Conservation (phyloP, 2,797 vertebrate species). For the Acrossocheilus wenchowensis region DNA sequence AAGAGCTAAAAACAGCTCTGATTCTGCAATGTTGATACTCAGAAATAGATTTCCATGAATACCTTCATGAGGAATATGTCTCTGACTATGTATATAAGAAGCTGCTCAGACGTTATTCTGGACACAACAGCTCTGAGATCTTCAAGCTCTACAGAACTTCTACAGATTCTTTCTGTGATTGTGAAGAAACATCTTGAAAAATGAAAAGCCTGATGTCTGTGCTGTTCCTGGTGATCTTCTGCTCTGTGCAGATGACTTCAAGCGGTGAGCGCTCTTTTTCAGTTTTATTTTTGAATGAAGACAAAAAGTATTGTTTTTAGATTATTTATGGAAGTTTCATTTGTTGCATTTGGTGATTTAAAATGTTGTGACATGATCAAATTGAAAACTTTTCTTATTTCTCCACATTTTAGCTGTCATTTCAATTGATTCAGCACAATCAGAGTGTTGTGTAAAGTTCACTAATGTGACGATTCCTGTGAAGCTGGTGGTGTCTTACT, state of each 20-base stretch:
- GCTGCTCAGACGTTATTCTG: background rate
- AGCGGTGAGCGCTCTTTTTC: slow-evolving; percentile 5
- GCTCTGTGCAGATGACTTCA: slow-evolving; percentile 16
- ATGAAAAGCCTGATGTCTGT: slow-evolving; percentile 37
- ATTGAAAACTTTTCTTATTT: background rate
- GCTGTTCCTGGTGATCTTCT: slow-evolving; percentile 43
- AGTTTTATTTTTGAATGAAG: background rate
- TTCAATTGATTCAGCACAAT: rapidly evolving
- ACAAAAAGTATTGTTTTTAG: background rate
- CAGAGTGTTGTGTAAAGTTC: background rate
- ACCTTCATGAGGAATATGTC: background rate
- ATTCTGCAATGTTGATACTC: background rate
- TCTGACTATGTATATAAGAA: background rate
- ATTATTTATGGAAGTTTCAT: background rate
- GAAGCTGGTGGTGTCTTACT: background rate
- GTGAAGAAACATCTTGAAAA: background rate
- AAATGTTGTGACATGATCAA: too few relatives aligned
- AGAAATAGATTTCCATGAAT: background rate
- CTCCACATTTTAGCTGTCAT: background rate
- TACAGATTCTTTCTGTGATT: background rate
- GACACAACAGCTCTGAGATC: background rate
- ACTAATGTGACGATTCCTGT: background rate
- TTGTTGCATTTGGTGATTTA: background rate
- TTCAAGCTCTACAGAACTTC: slow-evolving; percentile 19
- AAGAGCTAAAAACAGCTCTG: background rate